phyloP scores from a whole-genome alignment of 1,140 invertebrate species.

The Drosophila ohnishii region DNA sequence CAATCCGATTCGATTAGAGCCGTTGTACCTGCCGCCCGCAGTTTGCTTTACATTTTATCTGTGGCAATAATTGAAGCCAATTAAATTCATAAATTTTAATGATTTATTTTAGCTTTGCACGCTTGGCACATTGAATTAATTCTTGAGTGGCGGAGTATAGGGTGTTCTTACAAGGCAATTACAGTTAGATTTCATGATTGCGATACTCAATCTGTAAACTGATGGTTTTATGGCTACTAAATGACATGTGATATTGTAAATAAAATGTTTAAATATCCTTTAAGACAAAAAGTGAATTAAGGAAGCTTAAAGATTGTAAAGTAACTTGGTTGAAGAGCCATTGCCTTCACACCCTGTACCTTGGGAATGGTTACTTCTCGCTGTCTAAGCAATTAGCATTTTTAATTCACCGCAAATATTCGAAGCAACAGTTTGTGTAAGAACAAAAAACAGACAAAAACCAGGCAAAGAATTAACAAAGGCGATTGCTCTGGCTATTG shows the following conservation, averaged over 20 bases:
- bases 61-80: slow-evolving; percentile 73
- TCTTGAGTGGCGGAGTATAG: slow-evolving; percentile 45
- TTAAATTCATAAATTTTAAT: slow-evolving; percentile 82
- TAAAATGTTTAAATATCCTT: too few relatives aligned
- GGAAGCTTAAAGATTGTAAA: neutral
- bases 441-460: slow-evolving; percentile 49
- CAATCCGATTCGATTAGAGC: slow-evolving; percentile 42
- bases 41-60: slow-evolving; percentile 68
- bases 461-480: slow-evolving; percentile 24
- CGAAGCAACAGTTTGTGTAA: slow-evolving; percentile 72
- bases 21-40: slow-evolving; percentile 19
- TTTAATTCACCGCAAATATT: slow-evolving; percentile 71
- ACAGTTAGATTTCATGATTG: neutral
- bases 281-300: too few relatives aligned
- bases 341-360: slow-evolving; percentile 38
- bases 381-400: slow-evolving; percentile 57
- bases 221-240: neutral
- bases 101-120: slow-evolving; percentile 73
- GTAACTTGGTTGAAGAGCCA: too few relatives aligned
- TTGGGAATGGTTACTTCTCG: slow-evolving; percentile 27
- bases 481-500: slow-evolving; percentile 21
- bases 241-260: too few relatives aligned
- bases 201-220: neutral
- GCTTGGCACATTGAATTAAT: slow-evolving; percentile 63
- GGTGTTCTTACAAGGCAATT: slow-evolving; percentile 37